A percentile compares a stretch with the other conserved stretches of the same genome.
Evolutionary conservation across 2,113 vertebrate species (phyloP).

Genomic region (Tragelaphus imberbis): DNA sequence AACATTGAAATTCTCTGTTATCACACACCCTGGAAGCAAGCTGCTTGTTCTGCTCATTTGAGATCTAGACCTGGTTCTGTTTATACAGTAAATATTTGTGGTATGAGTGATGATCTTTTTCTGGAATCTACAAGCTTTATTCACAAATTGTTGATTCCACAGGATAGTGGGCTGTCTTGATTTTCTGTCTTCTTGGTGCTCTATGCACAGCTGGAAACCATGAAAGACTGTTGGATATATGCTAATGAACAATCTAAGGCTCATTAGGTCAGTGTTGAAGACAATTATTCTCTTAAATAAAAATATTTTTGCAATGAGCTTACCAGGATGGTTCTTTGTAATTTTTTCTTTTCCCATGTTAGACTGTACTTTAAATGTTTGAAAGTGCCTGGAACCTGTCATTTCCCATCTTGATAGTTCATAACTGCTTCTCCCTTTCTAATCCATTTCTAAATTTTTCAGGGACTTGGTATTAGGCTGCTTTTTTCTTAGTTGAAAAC

Average conservation of each 20-base stretch:
- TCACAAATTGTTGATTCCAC: background rate
- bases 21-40: background rate
- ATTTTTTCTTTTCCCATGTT: background rate
- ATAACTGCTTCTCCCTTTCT: background rate
- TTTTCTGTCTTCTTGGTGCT: conserved; percentile 18
- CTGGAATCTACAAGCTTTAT: background rate
- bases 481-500: background rate
- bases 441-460: background rate
- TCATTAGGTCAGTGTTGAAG: conserved; percentile 27
- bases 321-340: background rate
- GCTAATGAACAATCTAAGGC: conserved; percentile 13
- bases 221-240: conserved; percentile 39
- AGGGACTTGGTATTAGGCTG: background rate
- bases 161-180: background rate
- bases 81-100: background rate
- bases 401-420: background rate
- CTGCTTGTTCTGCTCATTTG: background rate
- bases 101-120: background rate
- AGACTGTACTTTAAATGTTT: background rate
- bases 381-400: background rate
- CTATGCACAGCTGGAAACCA: conserved; percentile 18
- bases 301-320: background rate
- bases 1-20: background rate
- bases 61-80: background rate
- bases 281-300: conserved; percentile 38